Percentiles rank a stretch among this genome's conserved stretches.
These are phyloP conservation scores for Diplodus sargus DNA, from an alignment of 2,797 vertebrate genomes.

Conservation along the genomic window DNA sequence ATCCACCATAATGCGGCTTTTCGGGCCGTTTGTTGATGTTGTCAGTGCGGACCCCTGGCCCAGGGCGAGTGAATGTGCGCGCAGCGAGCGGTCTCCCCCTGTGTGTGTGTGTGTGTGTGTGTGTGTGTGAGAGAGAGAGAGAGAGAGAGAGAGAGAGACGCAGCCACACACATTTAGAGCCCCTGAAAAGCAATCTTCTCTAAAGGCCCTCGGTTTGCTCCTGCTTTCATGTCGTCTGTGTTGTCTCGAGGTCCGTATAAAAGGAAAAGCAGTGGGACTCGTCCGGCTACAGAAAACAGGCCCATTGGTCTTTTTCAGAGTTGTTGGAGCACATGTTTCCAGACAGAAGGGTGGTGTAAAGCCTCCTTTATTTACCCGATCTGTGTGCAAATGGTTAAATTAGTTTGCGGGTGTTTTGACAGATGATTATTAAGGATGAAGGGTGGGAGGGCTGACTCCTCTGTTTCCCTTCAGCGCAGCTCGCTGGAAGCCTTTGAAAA, in stretches of 20 bases:
- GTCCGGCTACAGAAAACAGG: conserved; percentile 83
- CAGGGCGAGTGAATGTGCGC: conserved; percentile 81
- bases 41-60: conserved; percentile 86
- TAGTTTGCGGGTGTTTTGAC: conserved; percentile 89
- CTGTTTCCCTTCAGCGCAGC: conserved; percentile 67
- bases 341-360: conserved; percentile 79
- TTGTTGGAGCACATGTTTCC: conserved; percentile 87
- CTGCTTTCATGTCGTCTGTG: conserved; percentile 86
- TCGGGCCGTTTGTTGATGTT: conserved; percentile 90
- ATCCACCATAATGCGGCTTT: conserved; percentile 87
- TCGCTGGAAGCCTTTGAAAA: conserved; percentile 73
- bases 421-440: conserved; percentile 86
- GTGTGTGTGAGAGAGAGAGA: conserved; percentile 45
- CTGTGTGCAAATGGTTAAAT: conserved; percentile 88
- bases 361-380: conserved; percentile 83
- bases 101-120: no score
- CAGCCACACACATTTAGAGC: conserved; percentile 85
- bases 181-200: conserved; percentile 92
- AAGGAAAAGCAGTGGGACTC: conserved; percentile 85
- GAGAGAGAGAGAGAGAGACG: conserved; percentile 37
- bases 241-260: conserved; percentile 82
- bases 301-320: conserved; percentile 88
- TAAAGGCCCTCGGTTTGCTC: conserved; percentile 87
- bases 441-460: conserved; percentile 82
- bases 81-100: conserved; percentile 88